Evolutionary conservation across 2,797 vertebrate species (phyloP), one percentile per base, ranked within the genome.

Genomic region (Balearica regulorum): DNA sequence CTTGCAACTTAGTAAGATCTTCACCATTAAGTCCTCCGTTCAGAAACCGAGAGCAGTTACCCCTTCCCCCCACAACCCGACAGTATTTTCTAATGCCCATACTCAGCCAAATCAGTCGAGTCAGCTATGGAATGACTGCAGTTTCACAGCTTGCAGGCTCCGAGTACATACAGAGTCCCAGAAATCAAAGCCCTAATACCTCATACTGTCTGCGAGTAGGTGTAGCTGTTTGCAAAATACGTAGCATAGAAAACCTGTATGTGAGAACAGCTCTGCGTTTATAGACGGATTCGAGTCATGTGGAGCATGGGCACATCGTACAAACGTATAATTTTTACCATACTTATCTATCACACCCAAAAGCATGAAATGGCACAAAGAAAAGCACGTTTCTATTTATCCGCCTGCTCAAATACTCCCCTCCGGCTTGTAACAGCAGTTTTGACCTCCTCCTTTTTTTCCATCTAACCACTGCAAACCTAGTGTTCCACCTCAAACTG

Each of bases 231-330:
- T 92, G 88, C 71, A 89, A 95, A 96, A 97, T 43, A 84, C 0
- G 1, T 68, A 65, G 73, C 53, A 19, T 13, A 71, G 35, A 78
- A 82, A 80, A 58, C 41, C 49, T 2, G 7, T 89, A 93, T 94
- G 90, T 91, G 88, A 87, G 91, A 95, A 96, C 95, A 95, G 70
- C 82, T 83, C 92, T 4, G 1, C 77, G 19, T 24, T 35, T 81
- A 84, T 94, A 96, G 95, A 96, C 80, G 89, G 94, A 95, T 73
- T 61, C 26, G 19, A 94, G 68, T 16, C 77, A 96, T 73, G 84
- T 72, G 77, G 82, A 94, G 79, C 73, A 48, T 54, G 87, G 88
- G 69, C 29, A 11, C 66, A 49, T 55, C 51, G 31, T 8, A 13
- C 3, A 37, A 49, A 54, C 3, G 14, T 7, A 25, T 16, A 5